phyloP scores from a whole-genome alignment of 2,888 invertebrate genomes.

The Nephrotoma appendiculata region DNA sequence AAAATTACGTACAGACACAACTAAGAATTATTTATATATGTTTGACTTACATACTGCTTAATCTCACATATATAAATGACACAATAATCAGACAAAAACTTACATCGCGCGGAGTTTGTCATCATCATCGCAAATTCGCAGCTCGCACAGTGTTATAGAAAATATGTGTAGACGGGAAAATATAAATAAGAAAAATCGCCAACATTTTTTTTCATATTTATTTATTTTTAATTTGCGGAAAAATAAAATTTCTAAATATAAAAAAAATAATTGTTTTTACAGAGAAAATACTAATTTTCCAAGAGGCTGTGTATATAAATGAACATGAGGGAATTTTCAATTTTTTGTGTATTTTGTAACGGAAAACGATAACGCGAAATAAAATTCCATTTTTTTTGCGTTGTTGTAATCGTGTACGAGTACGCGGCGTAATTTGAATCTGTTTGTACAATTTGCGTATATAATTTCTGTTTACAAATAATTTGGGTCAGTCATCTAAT shows the following conservation, averaged over 20 bases:
- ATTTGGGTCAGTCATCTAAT: neutral
- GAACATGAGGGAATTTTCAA: neutral
- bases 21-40: neutral
- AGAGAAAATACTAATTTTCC: neutral
- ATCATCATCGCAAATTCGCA: neutral
- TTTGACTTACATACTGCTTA: neutral
- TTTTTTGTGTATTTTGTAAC: neutral
- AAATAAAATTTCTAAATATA: neutral
- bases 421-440: too few relatives aligned
- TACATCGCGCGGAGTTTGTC: neutral
- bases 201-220: neutral
- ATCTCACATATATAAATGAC: neutral
- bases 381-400: neutral
- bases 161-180: neutral
- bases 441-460: too few relatives aligned
- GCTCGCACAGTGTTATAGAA: neutral
- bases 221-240: neutral
- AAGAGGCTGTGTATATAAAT: neutral
- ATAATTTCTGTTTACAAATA: neutral
- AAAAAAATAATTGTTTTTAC: neutral
- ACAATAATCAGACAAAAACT: neutral
- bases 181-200: neutral
- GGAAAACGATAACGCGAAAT: neutral
- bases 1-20: neutral
- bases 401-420: neutral